Evolutionary conservation across 1,140 invertebrate species (phyloP).

Genomic region (Monomorium pharaonis): DNA sequence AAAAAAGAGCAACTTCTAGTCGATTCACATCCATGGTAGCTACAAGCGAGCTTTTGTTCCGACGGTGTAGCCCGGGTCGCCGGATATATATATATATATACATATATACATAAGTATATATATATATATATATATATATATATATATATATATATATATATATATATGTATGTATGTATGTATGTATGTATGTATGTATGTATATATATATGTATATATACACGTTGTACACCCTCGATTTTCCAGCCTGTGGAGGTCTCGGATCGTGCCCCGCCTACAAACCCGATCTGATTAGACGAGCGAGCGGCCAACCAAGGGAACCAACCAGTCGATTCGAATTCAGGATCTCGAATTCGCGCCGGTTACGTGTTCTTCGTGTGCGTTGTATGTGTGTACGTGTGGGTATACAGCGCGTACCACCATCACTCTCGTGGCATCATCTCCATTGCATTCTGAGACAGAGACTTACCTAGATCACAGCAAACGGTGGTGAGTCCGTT

Average conservation of each 20-base stretch:
- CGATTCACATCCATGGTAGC: constrained; percentile 29
- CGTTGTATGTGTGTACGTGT: background rate
- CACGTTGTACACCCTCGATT: constrained; percentile 67
- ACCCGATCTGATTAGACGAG: constrained; percentile 78
- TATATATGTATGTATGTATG: too few species aligned
- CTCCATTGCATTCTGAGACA: constrained; percentile 31
- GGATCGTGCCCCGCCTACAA: constrained; percentile 78
- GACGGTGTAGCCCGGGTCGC: constrained; percentile 8
- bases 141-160: constrained; percentile 20
- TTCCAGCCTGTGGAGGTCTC: constrained; percentile 69
- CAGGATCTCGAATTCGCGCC: constrained; percentile 76
- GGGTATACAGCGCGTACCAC: background rate
- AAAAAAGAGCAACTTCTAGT: constrained; percentile 55
- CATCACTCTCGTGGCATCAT: constrained; percentile 35
- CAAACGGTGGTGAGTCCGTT: constrained; percentile 33
- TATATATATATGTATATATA: background rate
- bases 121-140: constrained; percentile 6
- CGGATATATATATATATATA: constrained; percentile 21
- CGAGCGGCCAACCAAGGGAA: constrained; percentile 59
- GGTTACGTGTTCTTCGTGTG: constrained; percentile 67
- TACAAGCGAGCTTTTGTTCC: constrained; percentile 64
- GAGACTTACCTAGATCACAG: constrained; percentile 47
- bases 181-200: too few species aligned
- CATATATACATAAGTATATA: background rate
- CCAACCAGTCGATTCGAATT: constrained; percentile 76